Evolutionary conservation across 1,140 invertebrate species (phyloP).

Genomic region (Cyrtorhinus lividipennis): DNA sequence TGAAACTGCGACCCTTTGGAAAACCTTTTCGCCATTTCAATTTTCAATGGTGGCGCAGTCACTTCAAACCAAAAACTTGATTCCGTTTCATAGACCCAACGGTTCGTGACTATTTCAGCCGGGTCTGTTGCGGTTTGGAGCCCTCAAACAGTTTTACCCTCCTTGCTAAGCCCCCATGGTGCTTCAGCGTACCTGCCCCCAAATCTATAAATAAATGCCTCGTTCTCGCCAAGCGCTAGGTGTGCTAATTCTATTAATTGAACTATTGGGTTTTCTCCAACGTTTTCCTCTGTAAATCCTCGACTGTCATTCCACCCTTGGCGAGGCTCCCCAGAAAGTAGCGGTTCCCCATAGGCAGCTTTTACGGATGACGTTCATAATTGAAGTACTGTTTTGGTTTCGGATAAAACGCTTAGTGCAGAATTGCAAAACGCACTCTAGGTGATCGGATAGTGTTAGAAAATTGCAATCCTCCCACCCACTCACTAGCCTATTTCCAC

Average conservation of each 20-base stretch:
- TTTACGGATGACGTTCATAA: not conserved
- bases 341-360: not conserved
- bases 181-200: not conserved
- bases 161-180: not conserved
- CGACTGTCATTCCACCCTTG: not conserved
- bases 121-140: not conserved
- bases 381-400: not conserved
- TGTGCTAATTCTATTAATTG: not conserved
- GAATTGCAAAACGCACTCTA: not conserved
- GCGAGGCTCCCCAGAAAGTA: not conserved
- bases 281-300: not conserved
- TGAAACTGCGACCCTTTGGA: not conserved
- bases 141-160: not conserved
- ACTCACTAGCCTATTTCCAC: not conserved
- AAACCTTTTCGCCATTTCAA: not conserved
- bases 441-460: not conserved
- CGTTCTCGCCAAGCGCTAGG: too few species aligned
- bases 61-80: not conserved
- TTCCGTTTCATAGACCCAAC: not conserved
- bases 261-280: not conserved
- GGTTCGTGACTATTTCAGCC: not conserved
- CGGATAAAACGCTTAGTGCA: not conserved
- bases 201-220: not conserved
- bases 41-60: not conserved
- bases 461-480: not conserved